Evolutionary conservation across 2,797 vertebrate genomes (phyloP).

Genomic region (Lutjanus campechanus): DNA sequence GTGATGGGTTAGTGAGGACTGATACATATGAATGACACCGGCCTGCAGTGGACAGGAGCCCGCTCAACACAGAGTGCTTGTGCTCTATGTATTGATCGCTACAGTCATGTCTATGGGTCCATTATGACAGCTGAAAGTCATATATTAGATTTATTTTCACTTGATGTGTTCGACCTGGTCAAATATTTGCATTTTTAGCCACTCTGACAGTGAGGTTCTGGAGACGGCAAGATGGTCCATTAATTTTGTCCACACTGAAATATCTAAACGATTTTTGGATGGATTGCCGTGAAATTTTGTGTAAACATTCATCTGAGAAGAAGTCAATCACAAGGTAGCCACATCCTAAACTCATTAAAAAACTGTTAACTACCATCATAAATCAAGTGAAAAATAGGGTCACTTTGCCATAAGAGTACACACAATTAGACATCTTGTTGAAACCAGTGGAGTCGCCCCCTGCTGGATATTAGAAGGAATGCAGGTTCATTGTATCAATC

Average conservation of each 20-base stretch:
- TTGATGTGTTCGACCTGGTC: neutral
- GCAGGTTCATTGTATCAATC: too few relatives aligned
- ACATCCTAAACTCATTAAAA: too few relatives aligned
- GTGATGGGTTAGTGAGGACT: constrained; percentile 19
- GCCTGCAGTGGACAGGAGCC: neutral
- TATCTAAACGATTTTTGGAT: too few relatives aligned
- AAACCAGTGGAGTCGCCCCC: too few relatives aligned
- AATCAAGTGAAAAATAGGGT: too few relatives aligned
- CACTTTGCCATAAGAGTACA: too few relatives aligned
- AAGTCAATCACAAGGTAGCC: too few relatives aligned
- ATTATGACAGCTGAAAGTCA: neutral
- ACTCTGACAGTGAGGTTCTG: neutral
- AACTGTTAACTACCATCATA: too few relatives aligned
- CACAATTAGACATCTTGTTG: too few relatives aligned
- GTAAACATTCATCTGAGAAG: neutral
- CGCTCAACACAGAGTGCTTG: neutral
- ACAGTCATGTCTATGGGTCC: neutral
- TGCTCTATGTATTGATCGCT: neutral
- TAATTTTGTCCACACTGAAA: constrained; percentile 1
- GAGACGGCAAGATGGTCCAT: neutral
- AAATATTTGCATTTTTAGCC: neutral
- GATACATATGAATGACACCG: constrained; percentile 50
- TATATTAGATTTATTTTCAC: neutral
- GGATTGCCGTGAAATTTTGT: too few relatives aligned
- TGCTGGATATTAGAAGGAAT: too few relatives aligned